Base-by-base conservation (phyloP, 2,888 invertebrate species). In the Synanthedon vespiformis region DNA sequence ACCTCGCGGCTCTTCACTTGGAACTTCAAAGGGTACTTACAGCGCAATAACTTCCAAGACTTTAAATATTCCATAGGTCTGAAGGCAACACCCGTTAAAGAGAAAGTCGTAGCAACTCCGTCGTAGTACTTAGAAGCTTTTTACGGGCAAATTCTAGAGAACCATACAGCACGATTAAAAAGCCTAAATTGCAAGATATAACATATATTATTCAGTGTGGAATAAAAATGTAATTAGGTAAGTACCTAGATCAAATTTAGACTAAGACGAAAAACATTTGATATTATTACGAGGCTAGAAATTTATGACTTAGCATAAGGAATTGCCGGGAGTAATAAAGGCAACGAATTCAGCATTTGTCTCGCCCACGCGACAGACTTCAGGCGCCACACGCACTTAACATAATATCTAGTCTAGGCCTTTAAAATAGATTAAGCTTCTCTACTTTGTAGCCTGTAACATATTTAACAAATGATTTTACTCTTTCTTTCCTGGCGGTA, bases 311-410 rank as follows among this genome's bases (percentile, higher is more conserved):
- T 62, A 62, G 58, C 62, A 67, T 62, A 74, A 48, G 73, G 72
- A 77, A 77, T 74, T 75, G 77, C 71, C 77, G 71, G 65, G 63
- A 72, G 75, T 62, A 79, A 82, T 81, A 84, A 79, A 78, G 74
- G 70, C 68, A 64, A 73, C 67, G 65, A 70, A 71, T 75, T 76
- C 74, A 76, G 78, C 70, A 65, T 70, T 71, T 67, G 72, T 73
- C 68, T 71, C 82, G 74, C 83, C 82, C 74, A 82, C 82, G 74
- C 74, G 64, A 59, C 80, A 80, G 81, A 83, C 81, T 76, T 71
- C 61, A 76, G 84, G 80, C 81, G 82, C 82, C 81, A 64, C 65
- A 70, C 72, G 67, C 67, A 70, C 67, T 14, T 44, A 44, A 44
- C 44, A 13, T 12, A 14, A 13, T 12, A 14, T 44, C n/a, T 51